These are phyloP conservation scores for Trypoxylon attenuatum DNA, from an alignment of 2,888 invertebrate species.

Conservation along the genomic window DNA sequence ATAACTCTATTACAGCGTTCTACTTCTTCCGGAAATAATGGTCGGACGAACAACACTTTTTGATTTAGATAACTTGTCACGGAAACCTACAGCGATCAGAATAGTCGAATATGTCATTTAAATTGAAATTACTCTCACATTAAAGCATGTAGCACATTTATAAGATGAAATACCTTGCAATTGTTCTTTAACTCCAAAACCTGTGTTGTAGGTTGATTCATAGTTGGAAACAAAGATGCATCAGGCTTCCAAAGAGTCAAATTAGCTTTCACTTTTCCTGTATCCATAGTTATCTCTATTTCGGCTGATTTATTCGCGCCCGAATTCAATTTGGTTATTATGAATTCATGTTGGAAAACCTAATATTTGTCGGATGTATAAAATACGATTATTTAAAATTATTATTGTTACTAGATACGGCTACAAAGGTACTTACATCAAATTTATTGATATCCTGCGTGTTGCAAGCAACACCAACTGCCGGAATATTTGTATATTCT, in stretches of 20 bases:
- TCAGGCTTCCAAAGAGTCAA: conserved; percentile 59
- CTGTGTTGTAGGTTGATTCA: too few relatives aligned
- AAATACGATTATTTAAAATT: not conserved
- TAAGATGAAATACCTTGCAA: too few relatives aligned
- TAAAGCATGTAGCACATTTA: too few relatives aligned
- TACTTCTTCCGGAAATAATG: conserved; percentile 45
- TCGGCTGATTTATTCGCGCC: conserved; percentile 9
- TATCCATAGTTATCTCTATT: conserved; percentile 6
- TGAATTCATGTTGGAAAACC: conserved; percentile 12
- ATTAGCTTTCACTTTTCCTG: conserved; percentile 23
- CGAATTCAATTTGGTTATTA: conserved; percentile 1
- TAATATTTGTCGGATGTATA: conserved; percentile 1
- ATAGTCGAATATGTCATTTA: conserved; percentile 2
- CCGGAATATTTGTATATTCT: conserved; percentile 40
- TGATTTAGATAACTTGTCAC: conserved; percentile 55
- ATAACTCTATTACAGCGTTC: conserved; percentile 54
- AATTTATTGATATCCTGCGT: conserved; percentile 22
- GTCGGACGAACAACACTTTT: conserved; percentile 54
- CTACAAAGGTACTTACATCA: conserved; percentile 13
- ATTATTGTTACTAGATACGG: not conserved
- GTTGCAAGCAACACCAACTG: conserved; percentile 52
- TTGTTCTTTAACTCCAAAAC: too few relatives aligned
- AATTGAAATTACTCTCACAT: not conserved
- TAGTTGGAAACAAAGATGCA: too few relatives aligned
- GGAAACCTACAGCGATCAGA: conserved; percentile 51